Percentiles rank a stretch among this genome's conserved stretches.
These are phyloP conservation scores for Euura lappo DNA, from an alignment of 1,140 invertebrate species.

Conservation along the genomic window DNA sequence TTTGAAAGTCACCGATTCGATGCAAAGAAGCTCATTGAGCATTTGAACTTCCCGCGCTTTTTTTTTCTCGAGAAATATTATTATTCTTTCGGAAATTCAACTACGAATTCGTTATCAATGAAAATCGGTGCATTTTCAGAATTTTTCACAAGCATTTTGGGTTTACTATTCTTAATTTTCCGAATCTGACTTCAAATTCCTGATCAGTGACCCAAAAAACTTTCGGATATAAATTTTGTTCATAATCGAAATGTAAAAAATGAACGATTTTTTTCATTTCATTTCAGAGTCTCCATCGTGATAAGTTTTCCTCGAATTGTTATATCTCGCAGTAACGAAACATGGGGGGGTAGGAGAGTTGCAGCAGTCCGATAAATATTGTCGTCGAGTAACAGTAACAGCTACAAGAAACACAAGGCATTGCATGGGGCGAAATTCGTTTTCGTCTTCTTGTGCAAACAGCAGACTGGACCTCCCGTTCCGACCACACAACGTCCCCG, in stretches of 20 bases:
- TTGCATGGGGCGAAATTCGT: not conserved
- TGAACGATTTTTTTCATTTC: no score
- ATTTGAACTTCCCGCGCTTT: not conserved
- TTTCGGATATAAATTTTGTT: no score
- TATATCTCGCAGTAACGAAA: not conserved
- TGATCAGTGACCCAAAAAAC: no score
- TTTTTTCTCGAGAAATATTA: no score
- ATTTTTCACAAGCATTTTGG: no score
- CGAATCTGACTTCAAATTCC: no score
- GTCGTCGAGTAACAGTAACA: not conserved
- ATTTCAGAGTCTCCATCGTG: not conserved
- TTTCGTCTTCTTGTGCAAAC: conserved; percentile 3
- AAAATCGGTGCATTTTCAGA: no score
- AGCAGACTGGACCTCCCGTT: not conserved
- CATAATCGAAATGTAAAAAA: no score
- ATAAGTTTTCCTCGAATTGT: not conserved
- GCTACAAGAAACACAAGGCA: not conserved
- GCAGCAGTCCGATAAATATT: not conserved
- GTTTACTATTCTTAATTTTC: no score
- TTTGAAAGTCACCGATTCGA: not conserved
- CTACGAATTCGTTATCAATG: no score
- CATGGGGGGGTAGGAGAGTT: not conserved
- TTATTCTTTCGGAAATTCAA: no score
- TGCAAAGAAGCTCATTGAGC: not conserved
- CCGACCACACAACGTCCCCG: not conserved